These are phyloP conservation scores for Physeter macrocephalus DNA, from an alignment of 2,113 vertebrate species.

Conservation along the genomic window DNA sequence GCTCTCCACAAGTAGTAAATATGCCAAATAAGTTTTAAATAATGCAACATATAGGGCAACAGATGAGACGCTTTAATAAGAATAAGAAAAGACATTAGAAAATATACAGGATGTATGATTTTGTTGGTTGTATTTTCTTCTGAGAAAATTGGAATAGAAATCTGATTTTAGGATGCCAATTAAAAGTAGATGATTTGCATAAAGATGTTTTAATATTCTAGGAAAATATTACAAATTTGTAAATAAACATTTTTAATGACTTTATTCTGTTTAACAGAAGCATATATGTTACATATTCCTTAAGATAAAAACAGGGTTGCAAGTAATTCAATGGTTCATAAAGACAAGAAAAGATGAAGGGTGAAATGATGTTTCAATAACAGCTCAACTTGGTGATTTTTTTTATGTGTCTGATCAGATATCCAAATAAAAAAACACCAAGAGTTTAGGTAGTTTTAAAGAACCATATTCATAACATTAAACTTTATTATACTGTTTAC, in stretches of 20 bases:
- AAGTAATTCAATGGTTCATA: neutral
- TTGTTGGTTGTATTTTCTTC: neutral
- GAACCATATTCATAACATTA: neutral
- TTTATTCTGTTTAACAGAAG: neutral
- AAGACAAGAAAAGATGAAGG: neutral
- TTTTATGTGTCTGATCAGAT: neutral
- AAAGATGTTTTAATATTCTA: constrained; percentile 22
- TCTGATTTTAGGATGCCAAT: constrained; percentile 29
- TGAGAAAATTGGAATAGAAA: constrained; percentile 43
- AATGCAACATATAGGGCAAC: constrained; percentile 56
- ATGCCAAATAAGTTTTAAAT: constrained; percentile 63
- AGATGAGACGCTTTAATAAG: constrained; percentile 52
- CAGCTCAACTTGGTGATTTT: neutral
- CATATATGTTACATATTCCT: neutral
- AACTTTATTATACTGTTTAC: neutral
- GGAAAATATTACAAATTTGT: constrained; percentile 14
- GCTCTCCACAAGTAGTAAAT: constrained; percentile 60
- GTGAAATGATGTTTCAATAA: neutral
- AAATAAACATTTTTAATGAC: constrained; percentile 43
- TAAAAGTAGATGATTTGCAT: constrained; percentile 44
- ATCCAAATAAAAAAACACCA: neutral
- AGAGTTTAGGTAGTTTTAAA: neutral
- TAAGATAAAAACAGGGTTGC: neutral
- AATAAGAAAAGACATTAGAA: constrained; percentile 31
- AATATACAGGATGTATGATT: neutral